Base-by-base conservation (phyloP, 2,888 invertebrate species). In the Erebia aethiops region DNA sequence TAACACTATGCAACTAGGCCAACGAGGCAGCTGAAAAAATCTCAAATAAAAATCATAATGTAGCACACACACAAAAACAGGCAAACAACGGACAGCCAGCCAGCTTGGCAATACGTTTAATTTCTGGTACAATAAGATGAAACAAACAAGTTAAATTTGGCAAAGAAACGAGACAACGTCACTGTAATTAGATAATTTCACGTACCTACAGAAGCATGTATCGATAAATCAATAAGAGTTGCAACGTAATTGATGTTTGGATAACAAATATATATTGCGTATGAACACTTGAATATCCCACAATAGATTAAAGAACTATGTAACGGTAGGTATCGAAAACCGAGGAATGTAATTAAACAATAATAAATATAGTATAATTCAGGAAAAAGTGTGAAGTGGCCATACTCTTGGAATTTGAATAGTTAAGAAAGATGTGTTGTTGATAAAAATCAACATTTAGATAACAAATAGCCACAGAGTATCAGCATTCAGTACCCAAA, bases 61-160 rank as follows among this genome's bases (percentile, higher is more conserved):
- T 21, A 11, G 13, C 21, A 11, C n/a, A n/a, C n/a, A n/a, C n/a
- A n/a, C n/a, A n/a, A n/a, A 56, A 3, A 21, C 4, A 56, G 56
- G 46, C 18, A 41, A 46, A 46, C 14, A 52, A 64, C 51, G 46
- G 35, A 26, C 0, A 21, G 46, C 10, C 21, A 56, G 21, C 21
- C 21, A 70, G 21, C 52, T 71, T 71, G 71, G 69, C 71, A 71
- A 58, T 65, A 69, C 16, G 16, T 67, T 67, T 43, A 51, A 60
- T 67, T 67, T 49, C 21, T 67, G 58, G 57, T 51, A 67, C 65
- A 16, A 65, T 18, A 64, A 56, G 52, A 46, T n/a, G 63, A 70
- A 72, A 69, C 65, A 67, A 73, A 71, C 63, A 71, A 62, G 46
- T 70, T 16, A 35, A 70, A 66, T 58, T 73, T 73, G 73, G 73